These are phyloP conservation scores for Endomychus coccineus DNA, from an alignment of 2,888 invertebrate genomes.

Conservation along the genomic window DNA sequence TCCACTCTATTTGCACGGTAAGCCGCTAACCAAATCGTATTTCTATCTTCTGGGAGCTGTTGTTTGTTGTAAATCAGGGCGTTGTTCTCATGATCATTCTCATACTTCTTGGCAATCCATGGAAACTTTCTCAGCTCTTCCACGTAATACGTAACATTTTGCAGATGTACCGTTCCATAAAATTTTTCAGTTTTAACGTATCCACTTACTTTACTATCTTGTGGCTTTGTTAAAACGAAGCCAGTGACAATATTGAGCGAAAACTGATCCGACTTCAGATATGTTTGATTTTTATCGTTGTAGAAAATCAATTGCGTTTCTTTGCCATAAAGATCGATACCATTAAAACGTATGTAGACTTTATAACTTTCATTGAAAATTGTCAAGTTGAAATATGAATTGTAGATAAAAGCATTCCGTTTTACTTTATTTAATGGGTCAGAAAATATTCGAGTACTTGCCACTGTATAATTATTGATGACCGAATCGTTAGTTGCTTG, in stretches of 20 bases:
- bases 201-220: slow-evolving; percentile 25
- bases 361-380: no score
- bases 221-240: slow-evolving; percentile 1
- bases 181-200: slow-evolving; percentile 25
- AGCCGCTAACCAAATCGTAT: background rate
- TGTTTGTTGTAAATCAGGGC: slow-evolving; percentile 14
- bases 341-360: no score
- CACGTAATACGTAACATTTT: slow-evolving; percentile 24
- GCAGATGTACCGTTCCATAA: slow-evolving; percentile 27
- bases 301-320: no score
- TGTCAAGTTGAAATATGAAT: no score
- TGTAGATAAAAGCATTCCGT: no score
- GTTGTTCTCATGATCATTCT: slow-evolving; percentile 1
- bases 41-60: slow-evolving; percentile 5
- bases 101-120: slow-evolving; percentile 4
- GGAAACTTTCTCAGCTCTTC: slow-evolving; percentile 22
- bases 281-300: no score
- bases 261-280: no score
- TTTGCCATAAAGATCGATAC: no score
- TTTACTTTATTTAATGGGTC: no score
- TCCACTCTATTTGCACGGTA: slow-evolving; percentile 5
- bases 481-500: no score
- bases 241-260: slow-evolving; percentile 8
- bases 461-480: no score
- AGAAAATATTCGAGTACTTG: no score